Conservation (phyloP, 2,113 vertebrate species). For the Onychostoma macrolepis region DNA sequence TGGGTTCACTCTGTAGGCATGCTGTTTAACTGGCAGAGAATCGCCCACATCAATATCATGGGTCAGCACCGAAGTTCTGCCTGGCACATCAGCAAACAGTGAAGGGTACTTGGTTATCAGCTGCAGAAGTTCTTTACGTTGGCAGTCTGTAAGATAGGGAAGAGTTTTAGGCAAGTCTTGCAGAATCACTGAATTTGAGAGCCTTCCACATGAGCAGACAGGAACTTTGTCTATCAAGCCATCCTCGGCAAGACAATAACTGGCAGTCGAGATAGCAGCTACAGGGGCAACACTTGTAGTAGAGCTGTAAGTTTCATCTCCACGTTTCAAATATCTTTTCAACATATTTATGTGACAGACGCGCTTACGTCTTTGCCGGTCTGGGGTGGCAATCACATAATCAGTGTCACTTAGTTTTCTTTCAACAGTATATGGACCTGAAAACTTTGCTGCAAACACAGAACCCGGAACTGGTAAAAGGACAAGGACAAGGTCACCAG, state of each 20-base stretch:
- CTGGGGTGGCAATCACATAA: background rate
- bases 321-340: background rate
- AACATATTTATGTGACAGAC: background rate
- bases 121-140: background rate
- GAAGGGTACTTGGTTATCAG: background rate
- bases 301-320: fast-evolving
- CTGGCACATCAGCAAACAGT: background rate
- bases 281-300: background rate
- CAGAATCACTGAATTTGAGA: background rate
- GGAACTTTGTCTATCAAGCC: background rate
- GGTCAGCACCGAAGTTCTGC: too few species aligned
- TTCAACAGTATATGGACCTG: background rate
- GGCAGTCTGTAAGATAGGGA: background rate
- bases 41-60: too few species aligned
- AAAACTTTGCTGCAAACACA: background rate
- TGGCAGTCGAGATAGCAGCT: background rate
- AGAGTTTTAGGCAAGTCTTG: background rate
- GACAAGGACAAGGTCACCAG: background rate
- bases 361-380: background rate
- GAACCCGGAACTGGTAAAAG: background rate
- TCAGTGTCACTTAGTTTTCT: background rate
- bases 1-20: too few species aligned
- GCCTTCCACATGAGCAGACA: background rate
- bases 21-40: too few species aligned
- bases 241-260: background rate